phyloP scores from a whole-genome alignment of 2,888 invertebrate genomes.

The Lasioglossum vierecki region DNA sequence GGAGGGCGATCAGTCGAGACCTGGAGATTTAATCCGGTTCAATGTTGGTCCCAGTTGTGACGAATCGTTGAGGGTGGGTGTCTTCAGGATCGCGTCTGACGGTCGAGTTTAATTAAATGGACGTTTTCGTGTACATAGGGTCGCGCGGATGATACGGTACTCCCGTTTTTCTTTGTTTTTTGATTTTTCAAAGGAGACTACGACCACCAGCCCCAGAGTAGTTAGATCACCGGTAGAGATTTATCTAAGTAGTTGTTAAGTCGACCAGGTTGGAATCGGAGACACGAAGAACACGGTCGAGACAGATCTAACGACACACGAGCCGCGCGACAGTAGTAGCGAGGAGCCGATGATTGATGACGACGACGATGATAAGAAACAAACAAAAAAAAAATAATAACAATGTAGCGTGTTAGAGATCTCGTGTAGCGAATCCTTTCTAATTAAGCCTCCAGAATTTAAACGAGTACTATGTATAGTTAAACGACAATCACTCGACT shows the following conservation, averaged over 20 bases:
- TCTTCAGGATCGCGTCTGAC: background rate
- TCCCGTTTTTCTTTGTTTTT: background rate
- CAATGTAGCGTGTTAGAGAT: slow-evolving; percentile 70
- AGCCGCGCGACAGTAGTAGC: background rate
- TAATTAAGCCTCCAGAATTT: slow-evolving; percentile 71
- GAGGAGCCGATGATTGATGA: background rate
- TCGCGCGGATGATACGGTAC: background rate
- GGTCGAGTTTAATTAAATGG: background rate
- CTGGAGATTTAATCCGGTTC: background rate
- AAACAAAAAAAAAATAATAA: slow-evolving; percentile 9
- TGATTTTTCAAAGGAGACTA: background rate
- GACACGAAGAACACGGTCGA: slow-evolving; percentile 6
- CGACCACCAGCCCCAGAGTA: background rate
- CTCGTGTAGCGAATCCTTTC: slow-evolving; percentile 76
- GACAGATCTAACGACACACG: background rate
- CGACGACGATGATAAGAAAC: background rate
- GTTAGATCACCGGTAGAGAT: slow-evolving; percentile 38
- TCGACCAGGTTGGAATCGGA: slow-evolving; percentile 32
- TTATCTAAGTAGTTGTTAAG: slow-evolving; percentile 62
- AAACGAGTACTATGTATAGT: slow-evolving; percentile 78
- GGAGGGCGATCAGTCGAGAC: background rate
- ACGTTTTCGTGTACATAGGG: background rate
- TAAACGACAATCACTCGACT: slow-evolving; percentile 82
- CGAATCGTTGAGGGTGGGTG: background rate
- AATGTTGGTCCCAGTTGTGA: background rate